Percentiles rank a stretch among this genome's conserved stretches.
Conservation (phyloP, 1,140 invertebrate genomes). For the Drosophila jambulina region DNA sequence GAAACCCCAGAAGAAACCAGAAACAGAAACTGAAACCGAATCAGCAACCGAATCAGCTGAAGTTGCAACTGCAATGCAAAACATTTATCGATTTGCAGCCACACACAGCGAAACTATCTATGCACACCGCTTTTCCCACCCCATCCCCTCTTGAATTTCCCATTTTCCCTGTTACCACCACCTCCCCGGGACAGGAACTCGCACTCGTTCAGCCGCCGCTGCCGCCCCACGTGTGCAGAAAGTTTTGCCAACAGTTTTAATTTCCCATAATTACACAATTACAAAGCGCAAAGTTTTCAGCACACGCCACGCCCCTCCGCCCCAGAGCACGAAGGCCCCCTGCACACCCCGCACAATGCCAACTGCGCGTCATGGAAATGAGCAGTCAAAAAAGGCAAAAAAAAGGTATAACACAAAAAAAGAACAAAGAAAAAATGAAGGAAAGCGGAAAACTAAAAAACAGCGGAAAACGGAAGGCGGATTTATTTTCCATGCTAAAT, state of each 20-base stretch:
- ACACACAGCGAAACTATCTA: conserved; percentile 50
- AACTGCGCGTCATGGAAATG: conserved; percentile 81
- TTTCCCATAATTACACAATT: conserved; percentile 84
- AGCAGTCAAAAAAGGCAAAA: conserved; percentile 67
- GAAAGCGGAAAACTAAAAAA: conserved; percentile 45
- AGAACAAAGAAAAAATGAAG: conserved; percentile 28
- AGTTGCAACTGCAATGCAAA: conserved; percentile 59
- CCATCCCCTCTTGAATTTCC: neutral
- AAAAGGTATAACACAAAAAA: conserved; percentile 27
- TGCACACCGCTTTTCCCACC: conserved; percentile 15
- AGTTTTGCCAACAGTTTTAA: conserved; percentile 83
- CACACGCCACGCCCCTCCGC: conserved; percentile 69
- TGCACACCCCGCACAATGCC: conserved; percentile 57
- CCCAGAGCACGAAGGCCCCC: neutral
- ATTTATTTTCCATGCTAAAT: conserved; percentile 40
- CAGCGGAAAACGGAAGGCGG: conserved; percentile 32
- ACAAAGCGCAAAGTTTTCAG: conserved; percentile 83
- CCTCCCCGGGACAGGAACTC: conserved; percentile 1
- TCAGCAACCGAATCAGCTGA: conserved; percentile 51
- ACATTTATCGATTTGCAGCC: conserved; percentile 58
- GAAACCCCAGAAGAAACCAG: conserved; percentile 31
- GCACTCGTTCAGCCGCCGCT: conserved; percentile 37
- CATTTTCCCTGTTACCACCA: conserved; percentile 1
- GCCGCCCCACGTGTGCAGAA: conserved; percentile 76
- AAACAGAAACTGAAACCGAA: conserved; percentile 40